These are phyloP conservation scores for Cynocephalus volans DNA, from an alignment of 2,113 vertebrate species.

Conservation along the genomic window DNA sequence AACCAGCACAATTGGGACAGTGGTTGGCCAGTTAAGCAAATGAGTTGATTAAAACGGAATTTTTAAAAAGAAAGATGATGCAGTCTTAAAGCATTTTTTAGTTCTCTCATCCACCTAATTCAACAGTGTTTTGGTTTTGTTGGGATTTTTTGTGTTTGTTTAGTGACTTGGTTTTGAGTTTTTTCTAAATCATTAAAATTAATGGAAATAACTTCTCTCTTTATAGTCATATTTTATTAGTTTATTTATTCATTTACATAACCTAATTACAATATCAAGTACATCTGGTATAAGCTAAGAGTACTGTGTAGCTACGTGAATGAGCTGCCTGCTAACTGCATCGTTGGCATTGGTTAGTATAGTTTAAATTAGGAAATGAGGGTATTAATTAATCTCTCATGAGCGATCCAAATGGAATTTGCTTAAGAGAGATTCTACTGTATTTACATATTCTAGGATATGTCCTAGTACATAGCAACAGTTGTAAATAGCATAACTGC, in stretches of 20 bases:
- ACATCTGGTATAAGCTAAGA: conserved; percentile 6
- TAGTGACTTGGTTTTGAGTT: neutral
- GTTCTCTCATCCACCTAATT: neutral
- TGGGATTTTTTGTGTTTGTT: neutral
- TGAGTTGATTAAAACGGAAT: neutral
- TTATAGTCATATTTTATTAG: neutral
- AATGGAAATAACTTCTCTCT: conserved; percentile 20
- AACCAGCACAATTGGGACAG: neutral
- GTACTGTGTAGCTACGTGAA: neutral
- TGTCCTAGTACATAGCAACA: neutral
- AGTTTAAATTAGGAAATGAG: neutral
- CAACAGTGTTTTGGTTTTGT: neutral
- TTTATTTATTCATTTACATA: conserved; percentile 47
- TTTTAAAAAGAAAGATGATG: neutral
- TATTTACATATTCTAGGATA: neutral
- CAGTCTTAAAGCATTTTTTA: neutral
- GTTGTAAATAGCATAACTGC: neutral
- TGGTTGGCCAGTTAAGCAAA: conserved; percentile 29
- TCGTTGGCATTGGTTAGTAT: neutral
- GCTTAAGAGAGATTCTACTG: neutral
- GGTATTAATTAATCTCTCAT: conserved; percentile 28
- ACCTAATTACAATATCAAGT: conserved; percentile 5
- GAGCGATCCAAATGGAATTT: neutral
- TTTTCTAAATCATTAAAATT: neutral
- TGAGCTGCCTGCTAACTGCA: neutral